phyloP scores from a whole-genome alignment of 2,888 invertebrate species.

The Chrysotoxum bicinctum region DNA sequence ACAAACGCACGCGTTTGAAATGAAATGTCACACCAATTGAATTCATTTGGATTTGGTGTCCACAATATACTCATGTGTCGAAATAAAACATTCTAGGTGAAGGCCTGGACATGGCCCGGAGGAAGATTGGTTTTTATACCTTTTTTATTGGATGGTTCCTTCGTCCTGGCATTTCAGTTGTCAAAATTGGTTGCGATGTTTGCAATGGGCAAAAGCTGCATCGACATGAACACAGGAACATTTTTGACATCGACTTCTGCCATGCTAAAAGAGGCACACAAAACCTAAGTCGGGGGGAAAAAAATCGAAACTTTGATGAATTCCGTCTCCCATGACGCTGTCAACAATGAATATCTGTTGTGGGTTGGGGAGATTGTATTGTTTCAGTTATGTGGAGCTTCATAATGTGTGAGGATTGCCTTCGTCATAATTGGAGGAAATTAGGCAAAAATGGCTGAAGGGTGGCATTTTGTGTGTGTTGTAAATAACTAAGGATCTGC shows the following conservation, averaged over 20 bases:
- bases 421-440: neutral
- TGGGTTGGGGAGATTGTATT: conserved; percentile 35
- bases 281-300: neutral
- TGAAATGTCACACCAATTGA: conserved; percentile 66
- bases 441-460: neutral
- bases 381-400: neutral
- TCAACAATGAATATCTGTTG: conserved; percentile 50
- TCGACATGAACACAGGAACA: conserved; percentile 48
- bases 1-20: conserved; percentile 51
- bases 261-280: neutral
- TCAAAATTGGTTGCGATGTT: conserved; percentile 40
- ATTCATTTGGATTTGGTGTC: conserved; percentile 56
- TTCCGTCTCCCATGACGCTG: conserved; percentile 57
- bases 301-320: conserved; percentile 46
- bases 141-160: neutral
- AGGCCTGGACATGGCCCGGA: neutral
- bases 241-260: conserved; percentile 19
- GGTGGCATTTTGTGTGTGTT: neutral
- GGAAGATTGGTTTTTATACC: neutral
- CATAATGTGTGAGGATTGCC: neutral
- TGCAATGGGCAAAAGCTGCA: conserved; percentile 32
- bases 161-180: conserved; percentile 42
- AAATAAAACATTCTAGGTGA: conserved; percentile 42
- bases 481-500: no score
- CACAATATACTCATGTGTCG: conserved; percentile 55